Evolutionary conservation across 2,113 vertebrate genomes (phyloP), one percentile per base, ranked within the genome.

Genomic region (Rhea americana): DNA sequence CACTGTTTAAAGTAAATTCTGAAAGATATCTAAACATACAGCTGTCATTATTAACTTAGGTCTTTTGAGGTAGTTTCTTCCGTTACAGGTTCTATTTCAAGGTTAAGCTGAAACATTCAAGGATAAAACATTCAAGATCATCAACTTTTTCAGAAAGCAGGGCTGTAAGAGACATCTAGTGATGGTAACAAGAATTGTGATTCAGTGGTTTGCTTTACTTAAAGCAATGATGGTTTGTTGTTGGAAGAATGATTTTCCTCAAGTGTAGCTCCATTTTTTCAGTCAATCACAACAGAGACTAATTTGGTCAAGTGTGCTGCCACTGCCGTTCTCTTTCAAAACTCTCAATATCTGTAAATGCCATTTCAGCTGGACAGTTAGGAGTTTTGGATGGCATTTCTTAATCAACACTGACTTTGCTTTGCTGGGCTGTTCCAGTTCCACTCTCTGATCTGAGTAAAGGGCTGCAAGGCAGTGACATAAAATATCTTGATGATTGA

Each of bases 131-230:
- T 67, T 87, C 75, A 88, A 83, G 86, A 43, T 79, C 19, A 0
- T 89, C 15, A 66, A 20, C 84, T 87, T 47, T 43, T 32, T 56
- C 63, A 71, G 88, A 92, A 93, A 88, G 55, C 58, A 92, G 93
- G 55, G 71, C 86, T 92, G 37, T 95, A 95, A 90, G 86, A 90
- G 90, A 93, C 94, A 85, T 56, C 86, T 95, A 96, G 95, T 91
- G 93, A 88, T 92, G 24, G 59, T 84, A 93, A 0, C 35, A 62
- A 94, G 94, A 94, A 86, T 45, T 95, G 90, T 95, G 86, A 16
- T 77, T 95, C 47, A 11, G 39, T 73, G 35, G 19, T 59, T 85
- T 91, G 61, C 51, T 90, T 78, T 81, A 51, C 80, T 88, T 78
- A n/a, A 50, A 81, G 61, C 76, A 47, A 43, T 20, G 26, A 17